A percentile compares a stretch with the other conserved stretches of the same genome.
phyloP scores from a whole-genome alignment of 2,113 vertebrate species.

The Butorides virescens region DNA sequence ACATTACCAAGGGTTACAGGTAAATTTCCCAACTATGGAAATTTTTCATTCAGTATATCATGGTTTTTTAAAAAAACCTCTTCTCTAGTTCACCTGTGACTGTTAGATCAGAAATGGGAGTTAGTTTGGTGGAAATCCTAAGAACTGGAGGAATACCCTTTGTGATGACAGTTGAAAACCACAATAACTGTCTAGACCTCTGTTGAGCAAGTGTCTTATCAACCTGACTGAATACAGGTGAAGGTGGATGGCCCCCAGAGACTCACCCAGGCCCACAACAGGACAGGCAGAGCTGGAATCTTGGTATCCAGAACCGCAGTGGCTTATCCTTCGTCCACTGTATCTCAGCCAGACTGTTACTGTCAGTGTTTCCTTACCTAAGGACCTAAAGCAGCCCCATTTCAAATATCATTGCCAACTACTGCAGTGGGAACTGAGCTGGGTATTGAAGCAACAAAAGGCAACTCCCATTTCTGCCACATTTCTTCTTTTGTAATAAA shows the following conservation, averaged over 20 bases:
- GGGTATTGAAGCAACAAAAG: neutral
- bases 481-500: constrained; percentile 27
- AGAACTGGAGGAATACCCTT: neutral
- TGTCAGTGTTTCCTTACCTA: neutral
- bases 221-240: neutral
- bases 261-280: neutral
- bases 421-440: neutral
- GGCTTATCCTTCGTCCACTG: neutral
- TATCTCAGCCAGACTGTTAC: neutral
- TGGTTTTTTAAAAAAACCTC: neutral
- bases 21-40: neutral
- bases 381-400: neutral
- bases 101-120: neutral
- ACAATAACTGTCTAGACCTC: neutral
- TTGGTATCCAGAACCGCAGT: neutral
- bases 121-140: neutral
- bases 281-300: neutral
- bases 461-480: neutral
- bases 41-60: neutral
- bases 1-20: neutral
- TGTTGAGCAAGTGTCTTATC: neutral
- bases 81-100: neutral
- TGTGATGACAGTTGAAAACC: neutral
- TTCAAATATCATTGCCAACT: neutral
- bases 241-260: neutral